Evolutionary conservation across 2,797 vertebrate species (phyloP).

Genomic region (Poecilia gillii): DNA sequence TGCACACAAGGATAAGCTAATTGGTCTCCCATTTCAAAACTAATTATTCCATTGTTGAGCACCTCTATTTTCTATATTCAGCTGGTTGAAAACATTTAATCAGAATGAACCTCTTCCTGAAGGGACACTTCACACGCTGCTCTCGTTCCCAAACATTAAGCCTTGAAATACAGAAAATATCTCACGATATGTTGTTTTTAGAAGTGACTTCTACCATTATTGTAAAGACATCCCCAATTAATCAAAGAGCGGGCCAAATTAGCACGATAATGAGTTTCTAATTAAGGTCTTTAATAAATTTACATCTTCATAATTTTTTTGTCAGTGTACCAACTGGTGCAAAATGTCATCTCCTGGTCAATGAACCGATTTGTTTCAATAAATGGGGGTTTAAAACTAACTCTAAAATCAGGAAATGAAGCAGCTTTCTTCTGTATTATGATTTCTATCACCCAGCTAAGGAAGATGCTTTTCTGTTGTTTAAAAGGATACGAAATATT

Average conservation of each 20-base stretch:
- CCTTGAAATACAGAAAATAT: neutral
- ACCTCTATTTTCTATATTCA: neutral
- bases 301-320: neutral
- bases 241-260: neutral
- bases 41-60: neutral
- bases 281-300: neutral
- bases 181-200: neutral
- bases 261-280: neutral
- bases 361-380: constrained; percentile 17
- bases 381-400: constrained; percentile 20
- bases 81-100: neutral
- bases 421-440: too few species aligned
- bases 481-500: constrained; percentile 2
- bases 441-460: constrained; percentile 14
- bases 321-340: constrained; percentile 16
- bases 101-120: neutral
- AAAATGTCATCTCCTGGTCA: constrained; percentile 12
- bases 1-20: neutral
- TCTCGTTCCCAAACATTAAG: neutral
- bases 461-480: neutral
- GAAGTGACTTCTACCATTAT: neutral
- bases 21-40: neutral
- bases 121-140: neutral
- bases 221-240: neutral
- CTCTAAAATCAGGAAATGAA: constrained; percentile 6